Base-by-base conservation (phyloP, 2,888 invertebrate genomes). In the Drosophila setosimentum region DNA sequence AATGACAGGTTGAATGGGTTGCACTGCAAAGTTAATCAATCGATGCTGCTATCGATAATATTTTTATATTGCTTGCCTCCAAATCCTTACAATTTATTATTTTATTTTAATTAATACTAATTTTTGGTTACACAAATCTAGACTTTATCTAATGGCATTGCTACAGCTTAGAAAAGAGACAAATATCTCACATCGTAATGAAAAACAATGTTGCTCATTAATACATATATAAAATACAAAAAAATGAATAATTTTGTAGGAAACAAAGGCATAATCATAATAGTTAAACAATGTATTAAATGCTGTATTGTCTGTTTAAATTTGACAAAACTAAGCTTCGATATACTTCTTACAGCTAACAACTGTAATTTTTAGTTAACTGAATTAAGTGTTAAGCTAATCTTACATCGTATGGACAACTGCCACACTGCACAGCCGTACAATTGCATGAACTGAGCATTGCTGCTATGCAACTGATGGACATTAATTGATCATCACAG, bases 401-500 rank as follows among this genome's bases (percentile, higher is more conserved):
- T 33, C 21, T 29, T 69, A 57, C 55, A 63, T 35, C 48, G 18
- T 13, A 27, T 35, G 27, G 24, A 55, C n/a, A 35, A 27, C 45
- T 35, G 18, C 13, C 21, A 29, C 32, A 48, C n/a, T 48, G 16
- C 11, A 32, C 27, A 45, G 1, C 37, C 32, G 66, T 37, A 55
- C 42, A 50, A 27, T 21, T 49, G 18, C 33, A 54, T 69, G 54
- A 77, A 63, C 49, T 48, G 18, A 27, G 32, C 32, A 54, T 32
- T 18, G 16, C 13, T 24, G 11, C 18, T 13, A n/a, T 37, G 18
- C 27, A 37, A 29, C 51, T 75, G 78, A 78, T 78, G 72, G 80
- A 80, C 80, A 73, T 48, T 78, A 80, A 78, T 78, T 78, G 78
- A 74, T 51, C 53, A 49, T 51, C 55, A 24, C 33, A 66, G 70